Evolutionary conservation across 2,113 vertebrate species (phyloP).

Genomic region (Manacus vitellinus): DNA sequence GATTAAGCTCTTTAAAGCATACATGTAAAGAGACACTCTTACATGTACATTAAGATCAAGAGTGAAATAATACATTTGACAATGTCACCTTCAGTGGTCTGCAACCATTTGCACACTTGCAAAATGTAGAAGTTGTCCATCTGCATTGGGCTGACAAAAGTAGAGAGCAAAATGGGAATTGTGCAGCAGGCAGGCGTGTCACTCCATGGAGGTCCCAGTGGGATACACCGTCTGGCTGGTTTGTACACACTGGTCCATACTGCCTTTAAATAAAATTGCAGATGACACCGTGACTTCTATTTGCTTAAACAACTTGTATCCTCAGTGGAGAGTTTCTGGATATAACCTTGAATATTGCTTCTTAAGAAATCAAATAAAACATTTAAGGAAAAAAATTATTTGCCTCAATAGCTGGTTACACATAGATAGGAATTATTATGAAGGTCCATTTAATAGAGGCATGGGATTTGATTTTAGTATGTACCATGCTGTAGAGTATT

Average conservation of each 20-base stretch:
- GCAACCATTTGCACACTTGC: not conserved
- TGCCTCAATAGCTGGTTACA: not conserved
- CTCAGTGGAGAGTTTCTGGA: not conserved
- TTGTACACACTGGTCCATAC: not conserved
- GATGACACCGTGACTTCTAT: not conserved
- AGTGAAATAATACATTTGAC: slow-evolving; percentile 39
- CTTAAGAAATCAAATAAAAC: not conserved
- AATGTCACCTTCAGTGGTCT: slow-evolving; percentile 6
- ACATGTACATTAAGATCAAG: slow-evolving; percentile 5
- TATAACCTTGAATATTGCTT: not conserved
- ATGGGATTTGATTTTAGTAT: not conserved
- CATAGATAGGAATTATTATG: not conserved
- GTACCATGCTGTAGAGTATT: not conserved
- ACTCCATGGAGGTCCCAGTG: not conserved
- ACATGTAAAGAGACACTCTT: not conserved
- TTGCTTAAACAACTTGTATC: not conserved
- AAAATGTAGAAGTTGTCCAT: slow-evolving; percentile 12
- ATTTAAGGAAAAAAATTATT: not conserved
- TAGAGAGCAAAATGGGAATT: not conserved
- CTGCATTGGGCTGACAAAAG: not conserved
- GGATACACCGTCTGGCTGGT: not conserved
- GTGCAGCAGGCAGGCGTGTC: not conserved
- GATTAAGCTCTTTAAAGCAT: not conserved
- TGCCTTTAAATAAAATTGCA: not conserved
- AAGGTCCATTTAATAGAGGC: not conserved